These are phyloP conservation scores for Sturmia bella DNA, from an alignment of 2,888 invertebrate genomes.

Conservation along the genomic window DNA sequence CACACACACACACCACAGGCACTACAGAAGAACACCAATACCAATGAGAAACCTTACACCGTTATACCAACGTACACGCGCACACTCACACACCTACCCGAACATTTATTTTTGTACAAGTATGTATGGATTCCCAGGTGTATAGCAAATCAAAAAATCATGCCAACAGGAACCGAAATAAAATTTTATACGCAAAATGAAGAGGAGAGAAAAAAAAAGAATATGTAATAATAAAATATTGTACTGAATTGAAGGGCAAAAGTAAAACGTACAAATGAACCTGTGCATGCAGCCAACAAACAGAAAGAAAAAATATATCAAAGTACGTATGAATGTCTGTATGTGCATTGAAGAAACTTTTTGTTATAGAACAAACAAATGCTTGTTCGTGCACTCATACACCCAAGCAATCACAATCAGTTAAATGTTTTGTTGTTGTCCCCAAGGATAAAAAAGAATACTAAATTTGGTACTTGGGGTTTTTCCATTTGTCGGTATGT, in stretches of 20 bases:
- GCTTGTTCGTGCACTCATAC: slow-evolving; percentile 12
- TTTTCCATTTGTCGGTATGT: neutral
- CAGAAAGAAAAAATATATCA: slow-evolving; percentile 10
- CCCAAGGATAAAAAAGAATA: slow-evolving; percentile 61
- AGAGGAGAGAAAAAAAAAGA: neutral
- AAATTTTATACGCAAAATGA: slow-evolving; percentile 46
- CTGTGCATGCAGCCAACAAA: neutral
- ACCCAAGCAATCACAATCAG: slow-evolving; percentile 66
- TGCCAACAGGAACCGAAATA: slow-evolving; percentile 69
- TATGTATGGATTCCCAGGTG: slow-evolving; percentile 76
- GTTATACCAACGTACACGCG: neutral
- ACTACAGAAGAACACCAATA: slow-evolving; percentile 12
- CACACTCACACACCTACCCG: slow-evolving; percentile 4
- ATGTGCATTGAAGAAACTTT: slow-evolving; percentile 31
- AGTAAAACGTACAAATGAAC: slow-evolving; percentile 31
- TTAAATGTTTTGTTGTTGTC: slow-evolving; percentile 71
- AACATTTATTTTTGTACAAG: slow-evolving; percentile 4
- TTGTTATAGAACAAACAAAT: slow-evolving; percentile 31
- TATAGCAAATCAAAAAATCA: slow-evolving; percentile 81
- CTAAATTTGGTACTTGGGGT: slow-evolving; percentile 33
- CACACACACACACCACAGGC: neutral
- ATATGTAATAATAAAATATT: slow-evolving; percentile 3
- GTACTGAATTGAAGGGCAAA: slow-evolving; percentile 61
- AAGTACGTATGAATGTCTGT: too few species aligned
- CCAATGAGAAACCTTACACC: slow-evolving; percentile 1